phyloP scores from a whole-genome alignment of 2,113 vertebrate species.

The Oreochromis aureus region DNA sequence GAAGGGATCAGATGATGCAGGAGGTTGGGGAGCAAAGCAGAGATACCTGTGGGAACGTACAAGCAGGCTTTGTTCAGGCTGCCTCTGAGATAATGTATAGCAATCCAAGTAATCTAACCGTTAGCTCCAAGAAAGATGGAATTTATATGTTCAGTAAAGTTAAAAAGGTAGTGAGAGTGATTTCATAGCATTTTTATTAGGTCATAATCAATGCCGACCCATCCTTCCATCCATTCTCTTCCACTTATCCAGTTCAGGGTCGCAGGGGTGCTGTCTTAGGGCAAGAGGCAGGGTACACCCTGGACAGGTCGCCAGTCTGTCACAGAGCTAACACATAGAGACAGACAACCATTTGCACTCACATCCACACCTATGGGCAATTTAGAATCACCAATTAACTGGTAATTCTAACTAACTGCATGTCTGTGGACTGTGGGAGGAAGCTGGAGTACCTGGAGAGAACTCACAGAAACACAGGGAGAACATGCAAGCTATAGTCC shows the following conservation, averaged over 20 bases:
- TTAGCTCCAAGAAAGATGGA: neutral
- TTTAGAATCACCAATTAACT: neutral
- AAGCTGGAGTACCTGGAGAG: neutral
- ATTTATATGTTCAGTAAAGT: neutral
- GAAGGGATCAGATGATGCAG: neutral
- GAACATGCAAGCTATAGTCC: neutral
- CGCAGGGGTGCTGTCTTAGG: neutral
- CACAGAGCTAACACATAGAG: neutral
- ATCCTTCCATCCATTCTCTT: neutral
- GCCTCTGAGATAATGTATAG: neutral
- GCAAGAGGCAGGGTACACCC: neutral
- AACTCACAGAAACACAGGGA: neutral
- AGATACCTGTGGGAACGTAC: neutral
- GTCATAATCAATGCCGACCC: neutral
- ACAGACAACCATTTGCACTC: neutral
- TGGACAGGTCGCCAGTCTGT: neutral
- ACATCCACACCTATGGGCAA: neutral
- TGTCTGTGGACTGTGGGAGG: neutral
- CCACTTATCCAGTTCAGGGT: neutral
- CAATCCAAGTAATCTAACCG: neutral
- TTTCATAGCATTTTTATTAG: neutral
- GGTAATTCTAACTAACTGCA: neutral
- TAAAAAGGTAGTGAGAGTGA: neutral
- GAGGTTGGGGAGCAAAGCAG: neutral
- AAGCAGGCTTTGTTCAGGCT: neutral